Evolutionary conservation across 2,888 invertebrate species (phyloP).

Genomic region (Agonopterix heracliana): DNA sequence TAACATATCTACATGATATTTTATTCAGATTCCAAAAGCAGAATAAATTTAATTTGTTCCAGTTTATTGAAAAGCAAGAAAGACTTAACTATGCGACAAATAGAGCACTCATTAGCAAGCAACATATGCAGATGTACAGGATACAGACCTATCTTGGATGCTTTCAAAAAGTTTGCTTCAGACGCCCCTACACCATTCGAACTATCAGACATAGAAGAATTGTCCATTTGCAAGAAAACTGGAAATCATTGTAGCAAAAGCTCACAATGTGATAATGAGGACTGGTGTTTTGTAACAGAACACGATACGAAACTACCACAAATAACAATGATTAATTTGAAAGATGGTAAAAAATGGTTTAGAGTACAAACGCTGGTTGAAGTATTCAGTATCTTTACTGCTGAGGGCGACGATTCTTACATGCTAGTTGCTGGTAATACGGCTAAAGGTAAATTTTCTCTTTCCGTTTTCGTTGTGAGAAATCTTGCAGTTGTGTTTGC

Average conservation of each 20-base stretch:
- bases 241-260: constrained; percentile 16
- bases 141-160: constrained; percentile 78
- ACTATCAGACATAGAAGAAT: constrained; percentile 45
- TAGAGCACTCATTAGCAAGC: constrained; percentile 82
- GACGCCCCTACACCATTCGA: constrained; percentile 45
- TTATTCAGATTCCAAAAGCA: neutral
- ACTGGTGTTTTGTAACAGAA: constrained; percentile 44
- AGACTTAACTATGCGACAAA: constrained; percentile 75
- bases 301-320: constrained; percentile 22
- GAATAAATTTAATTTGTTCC: constrained; percentile 5
- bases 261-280: constrained; percentile 15
- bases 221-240: constrained; percentile 33
- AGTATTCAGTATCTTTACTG: constrained; percentile 61
- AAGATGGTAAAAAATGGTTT: constrained; percentile 66
- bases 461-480: neutral
- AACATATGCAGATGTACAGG: constrained; percentile 86
- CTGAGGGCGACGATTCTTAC: constrained; percentile 61
- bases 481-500: no score
- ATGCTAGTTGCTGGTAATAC: constrained; percentile 84
- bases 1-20: neutral
- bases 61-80: constrained; percentile 51
- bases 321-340: constrained; percentile 35
- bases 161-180: constrained; percentile 77
- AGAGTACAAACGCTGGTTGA: constrained; percentile 66
- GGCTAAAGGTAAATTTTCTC: constrained; percentile 74